phyloP scores from a whole-genome alignment of 2,888 invertebrate genomes.

The Suillia variegata region DNA sequence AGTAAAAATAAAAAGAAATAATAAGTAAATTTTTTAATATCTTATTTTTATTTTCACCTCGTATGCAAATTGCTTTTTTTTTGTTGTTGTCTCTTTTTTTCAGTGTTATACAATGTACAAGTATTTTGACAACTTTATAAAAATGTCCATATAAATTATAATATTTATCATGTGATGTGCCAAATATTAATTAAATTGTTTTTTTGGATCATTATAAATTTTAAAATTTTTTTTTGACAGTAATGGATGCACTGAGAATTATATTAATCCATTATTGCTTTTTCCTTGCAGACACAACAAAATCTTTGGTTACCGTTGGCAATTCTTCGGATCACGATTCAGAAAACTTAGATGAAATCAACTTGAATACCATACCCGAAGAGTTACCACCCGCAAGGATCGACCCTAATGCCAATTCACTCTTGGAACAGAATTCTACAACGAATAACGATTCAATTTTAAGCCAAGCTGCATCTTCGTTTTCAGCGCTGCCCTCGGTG shows the following conservation, averaged over 20 bases:
- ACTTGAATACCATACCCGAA: conserved; percentile 58
- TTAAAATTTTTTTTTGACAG: not conserved
- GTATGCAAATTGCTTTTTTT: not conserved
- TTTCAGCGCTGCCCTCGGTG: conserved; percentile 67
- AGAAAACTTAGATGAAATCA: conserved; percentile 63
- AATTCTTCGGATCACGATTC: conserved; percentile 57
- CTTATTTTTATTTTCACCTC: conserved; percentile 4
- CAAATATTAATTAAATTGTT: not conserved
- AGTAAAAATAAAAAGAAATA: too few species aligned
- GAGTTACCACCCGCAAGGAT: conserved; percentile 32
- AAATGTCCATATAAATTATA: not conserved
- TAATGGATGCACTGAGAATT: not conserved
- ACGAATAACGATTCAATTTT: conserved; percentile 47
- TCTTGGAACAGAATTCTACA: conserved; percentile 40
- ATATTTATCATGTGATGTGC: not conserved
- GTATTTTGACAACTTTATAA: not conserved
- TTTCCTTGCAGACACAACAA: conserved; percentile 52
- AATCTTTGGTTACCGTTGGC: conserved; percentile 56
- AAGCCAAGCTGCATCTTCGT: conserved; percentile 56
- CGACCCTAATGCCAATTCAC: conserved; percentile 48
- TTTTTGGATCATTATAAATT: not conserved
- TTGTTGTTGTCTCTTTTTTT: not conserved
- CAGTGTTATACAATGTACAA: too few species aligned
- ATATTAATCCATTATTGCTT: not conserved
- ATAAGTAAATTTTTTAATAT: conserved; percentile 1